Base-by-base conservation (phyloP, 2,797 vertebrate genomes). In the Platyrinchus mystaceus region DNA sequence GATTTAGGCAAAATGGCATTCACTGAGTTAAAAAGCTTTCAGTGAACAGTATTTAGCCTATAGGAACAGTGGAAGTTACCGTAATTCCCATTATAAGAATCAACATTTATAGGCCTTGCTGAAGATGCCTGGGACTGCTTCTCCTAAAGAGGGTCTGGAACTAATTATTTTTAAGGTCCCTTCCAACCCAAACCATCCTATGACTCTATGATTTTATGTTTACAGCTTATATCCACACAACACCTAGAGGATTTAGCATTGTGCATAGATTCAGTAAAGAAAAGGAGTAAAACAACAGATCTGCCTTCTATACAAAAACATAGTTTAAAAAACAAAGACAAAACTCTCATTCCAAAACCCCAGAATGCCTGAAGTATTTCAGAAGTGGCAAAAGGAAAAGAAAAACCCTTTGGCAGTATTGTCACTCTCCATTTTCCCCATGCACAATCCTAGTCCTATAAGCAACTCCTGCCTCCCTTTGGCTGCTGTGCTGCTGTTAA, bases 401-500 rank as follows among this genome's bases (percentile, higher is more conserved):
- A 37, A 44, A 52, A 59, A 47, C 14, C n/a, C 47, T 71, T 81
- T 90, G 93, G 58, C 84, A 90, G 58, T 41, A 17, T 15, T 53
- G 52, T 30, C 47, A 15, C 27, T 83, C 75, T 80, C 90, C 53
- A 7, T 75, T 59, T 80, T 75, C 43, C 87, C 76, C 73, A 26
- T 46, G 76, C 76, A 81, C 47, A 69, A 44, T 27, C 28, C 69
- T 37, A 69, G 41, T 91, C 92, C 91, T 83, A 67, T 79, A 70
- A 56, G 87, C 69, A 92, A 36, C 64, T 83, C 34, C 49, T 81
- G 79, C 82, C 76, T 96, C 84, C 83, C 87, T 86, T 96, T 96
- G 92, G 96, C 94, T 91, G 85, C 91, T 67, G 79, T 12, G 79
- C 50, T 66, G 62, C 92, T 67, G 87, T 79, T 97, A 97, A 96